These are phyloP conservation scores for Aculops lycopersici DNA, from an alignment of 1,140 invertebrate species.

Conservation along the genomic window DNA sequence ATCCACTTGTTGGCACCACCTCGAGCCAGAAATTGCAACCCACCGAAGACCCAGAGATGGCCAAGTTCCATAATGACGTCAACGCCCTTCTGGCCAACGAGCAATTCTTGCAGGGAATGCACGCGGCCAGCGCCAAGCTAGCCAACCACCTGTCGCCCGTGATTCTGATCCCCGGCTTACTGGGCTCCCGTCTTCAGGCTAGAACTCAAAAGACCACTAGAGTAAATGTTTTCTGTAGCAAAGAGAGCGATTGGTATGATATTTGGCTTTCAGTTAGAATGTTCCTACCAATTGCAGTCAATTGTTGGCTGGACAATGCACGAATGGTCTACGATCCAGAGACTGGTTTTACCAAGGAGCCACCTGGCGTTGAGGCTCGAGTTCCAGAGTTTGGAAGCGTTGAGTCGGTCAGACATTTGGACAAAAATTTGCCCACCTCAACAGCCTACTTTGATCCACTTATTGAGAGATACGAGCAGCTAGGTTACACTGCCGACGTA, in stretches of 20 bases:
- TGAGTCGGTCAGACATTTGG: background rate
- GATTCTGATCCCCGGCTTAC: background rate
- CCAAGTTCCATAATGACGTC: no score
- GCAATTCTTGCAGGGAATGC: no score
- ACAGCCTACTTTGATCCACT: background rate
- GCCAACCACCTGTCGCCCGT: no score
- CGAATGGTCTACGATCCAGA: background rate
- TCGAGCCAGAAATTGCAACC: no score
- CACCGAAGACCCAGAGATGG: no score
- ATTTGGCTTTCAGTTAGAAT: background rate
- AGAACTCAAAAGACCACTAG: background rate
- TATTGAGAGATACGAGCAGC: background rate
- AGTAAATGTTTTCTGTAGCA: background rate
- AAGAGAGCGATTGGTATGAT: background rate
- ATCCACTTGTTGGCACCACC: no score
- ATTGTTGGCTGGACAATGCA: background rate
- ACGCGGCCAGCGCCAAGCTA: no score
- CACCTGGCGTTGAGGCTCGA: background rate
- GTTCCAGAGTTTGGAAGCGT: background rate
- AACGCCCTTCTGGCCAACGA: no score
- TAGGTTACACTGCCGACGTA: background rate
- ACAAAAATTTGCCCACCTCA: background rate
- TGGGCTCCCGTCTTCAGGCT: background rate
- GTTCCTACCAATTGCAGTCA: background rate
- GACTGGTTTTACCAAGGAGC: background rate